phyloP scores from a whole-genome alignment of 2,797 vertebrate genomes.

The Anguilla pacifica region DNA sequence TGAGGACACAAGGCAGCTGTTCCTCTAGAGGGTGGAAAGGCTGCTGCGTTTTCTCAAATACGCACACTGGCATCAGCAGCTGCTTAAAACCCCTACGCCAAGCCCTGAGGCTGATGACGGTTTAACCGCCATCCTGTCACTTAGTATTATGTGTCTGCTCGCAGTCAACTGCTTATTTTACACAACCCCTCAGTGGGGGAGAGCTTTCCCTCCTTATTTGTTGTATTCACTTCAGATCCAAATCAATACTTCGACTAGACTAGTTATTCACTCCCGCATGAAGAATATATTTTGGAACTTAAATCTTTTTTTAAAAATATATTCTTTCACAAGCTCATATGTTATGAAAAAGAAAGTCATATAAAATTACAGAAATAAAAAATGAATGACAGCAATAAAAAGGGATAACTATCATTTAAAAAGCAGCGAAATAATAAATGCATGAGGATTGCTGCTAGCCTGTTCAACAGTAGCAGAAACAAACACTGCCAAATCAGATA shows the following conservation, averaged over 20 bases:
- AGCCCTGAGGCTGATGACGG: slow-evolving; percentile 28
- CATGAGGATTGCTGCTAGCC: not conserved
- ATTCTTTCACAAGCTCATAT: not conserved
- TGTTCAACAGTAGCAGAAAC: not conserved
- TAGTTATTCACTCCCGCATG: not conserved
- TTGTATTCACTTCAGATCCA: not conserved
- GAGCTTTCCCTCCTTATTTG: not conserved
- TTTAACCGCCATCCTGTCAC: slow-evolving; percentile 45
- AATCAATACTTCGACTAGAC: not conserved
- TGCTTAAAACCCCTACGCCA: not conserved
- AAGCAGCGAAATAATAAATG: not conserved
- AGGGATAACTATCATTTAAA: not conserved
- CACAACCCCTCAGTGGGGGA: not conserved
- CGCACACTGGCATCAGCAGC: slow-evolving; percentile 9
- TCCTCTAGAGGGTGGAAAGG: not conserved
- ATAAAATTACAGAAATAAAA: not conserved
- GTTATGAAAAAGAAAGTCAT: not conserved
- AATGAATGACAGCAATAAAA: not conserved
- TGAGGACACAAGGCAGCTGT: not conserved
- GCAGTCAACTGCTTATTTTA: not conserved
- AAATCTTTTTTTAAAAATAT: not conserved
- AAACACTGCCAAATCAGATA: not conserved
- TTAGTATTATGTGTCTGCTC: not conserved
- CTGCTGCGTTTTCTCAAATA: not conserved
- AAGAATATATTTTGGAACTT: not conserved